Evolutionary conservation across 2,113 vertebrate species (phyloP).

Genomic region (Irena cyanogastra): DNA sequence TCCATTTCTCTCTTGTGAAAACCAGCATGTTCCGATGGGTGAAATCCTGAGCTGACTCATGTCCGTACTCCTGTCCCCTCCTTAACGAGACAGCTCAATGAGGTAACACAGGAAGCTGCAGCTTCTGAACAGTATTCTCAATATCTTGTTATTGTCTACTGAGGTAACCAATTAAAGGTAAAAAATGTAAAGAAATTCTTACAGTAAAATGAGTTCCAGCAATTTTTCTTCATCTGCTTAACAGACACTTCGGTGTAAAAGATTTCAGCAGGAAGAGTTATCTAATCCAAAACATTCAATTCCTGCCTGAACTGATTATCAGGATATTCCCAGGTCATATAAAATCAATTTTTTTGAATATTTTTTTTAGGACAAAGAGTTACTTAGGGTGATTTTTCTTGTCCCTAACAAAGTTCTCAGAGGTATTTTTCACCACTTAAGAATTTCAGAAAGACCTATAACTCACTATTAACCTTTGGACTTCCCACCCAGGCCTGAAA

Average conservation of each 20-base stretch:
- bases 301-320: conserved; percentile 14
- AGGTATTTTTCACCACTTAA: background rate
- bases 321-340: background rate
- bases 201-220: background rate
- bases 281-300: background rate
- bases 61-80: background rate
- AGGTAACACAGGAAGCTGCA: background rate
- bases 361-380: background rate
- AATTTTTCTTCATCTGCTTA: conserved; percentile 2
- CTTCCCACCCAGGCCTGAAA: background rate
- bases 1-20: background rate
- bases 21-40: background rate
- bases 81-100: background rate
- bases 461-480: background rate
- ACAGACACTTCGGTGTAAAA: background rate
- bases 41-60: background rate
- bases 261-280: background rate
- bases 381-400: background rate
- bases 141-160: background rate
- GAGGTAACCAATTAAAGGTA: background rate
- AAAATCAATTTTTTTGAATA: background rate
- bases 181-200: background rate
- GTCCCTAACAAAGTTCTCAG: background rate
- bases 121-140: background rate
- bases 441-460: background rate